Evolutionary conservation across 2,113 vertebrate genomes (phyloP).

Genomic region (Agapornis roseicollis): DNA sequence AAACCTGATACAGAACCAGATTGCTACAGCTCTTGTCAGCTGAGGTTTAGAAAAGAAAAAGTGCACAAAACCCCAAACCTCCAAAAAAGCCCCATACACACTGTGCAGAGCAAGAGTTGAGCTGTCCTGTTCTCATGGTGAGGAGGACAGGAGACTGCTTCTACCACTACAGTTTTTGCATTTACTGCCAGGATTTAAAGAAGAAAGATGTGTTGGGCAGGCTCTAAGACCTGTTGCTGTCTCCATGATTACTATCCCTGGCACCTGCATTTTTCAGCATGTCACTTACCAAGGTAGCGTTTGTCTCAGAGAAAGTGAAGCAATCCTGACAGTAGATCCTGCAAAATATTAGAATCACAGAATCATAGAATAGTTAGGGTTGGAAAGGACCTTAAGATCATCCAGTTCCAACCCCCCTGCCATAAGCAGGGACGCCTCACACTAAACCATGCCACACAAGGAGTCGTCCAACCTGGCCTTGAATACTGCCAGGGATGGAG

Average conservation of each 20-base stretch:
- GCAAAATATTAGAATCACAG: background rate
- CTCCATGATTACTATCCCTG: background rate
- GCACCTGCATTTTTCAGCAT: background rate
- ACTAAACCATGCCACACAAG: too few relatives aligned
- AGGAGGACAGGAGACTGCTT: background rate
- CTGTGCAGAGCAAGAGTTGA: background rate
- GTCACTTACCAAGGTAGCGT: background rate
- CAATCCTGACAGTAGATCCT: background rate
- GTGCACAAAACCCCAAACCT: conserved; percentile 6
- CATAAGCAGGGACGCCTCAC: too few relatives aligned
- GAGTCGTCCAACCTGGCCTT: too few relatives aligned
- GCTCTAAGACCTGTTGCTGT: background rate
- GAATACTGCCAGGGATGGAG: too few relatives aligned
- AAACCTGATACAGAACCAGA: background rate
- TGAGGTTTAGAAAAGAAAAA: conserved; percentile 1
- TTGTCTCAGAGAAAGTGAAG: background rate
- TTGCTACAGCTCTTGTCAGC: background rate
- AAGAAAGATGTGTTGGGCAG: background rate
- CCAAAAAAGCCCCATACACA: background rate
- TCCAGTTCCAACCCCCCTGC: too few relatives aligned
- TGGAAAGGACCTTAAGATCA: too few relatives aligned
- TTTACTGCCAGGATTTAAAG: background rate
- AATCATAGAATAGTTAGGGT: too few relatives aligned
- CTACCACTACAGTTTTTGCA: background rate
- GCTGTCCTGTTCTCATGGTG: background rate